A percentile compares a stretch with the other conserved stretches of the same genome.
Evolutionary conservation across 2,888 invertebrate genomes (phyloP).

Genomic region (Drosophila dives): DNA sequence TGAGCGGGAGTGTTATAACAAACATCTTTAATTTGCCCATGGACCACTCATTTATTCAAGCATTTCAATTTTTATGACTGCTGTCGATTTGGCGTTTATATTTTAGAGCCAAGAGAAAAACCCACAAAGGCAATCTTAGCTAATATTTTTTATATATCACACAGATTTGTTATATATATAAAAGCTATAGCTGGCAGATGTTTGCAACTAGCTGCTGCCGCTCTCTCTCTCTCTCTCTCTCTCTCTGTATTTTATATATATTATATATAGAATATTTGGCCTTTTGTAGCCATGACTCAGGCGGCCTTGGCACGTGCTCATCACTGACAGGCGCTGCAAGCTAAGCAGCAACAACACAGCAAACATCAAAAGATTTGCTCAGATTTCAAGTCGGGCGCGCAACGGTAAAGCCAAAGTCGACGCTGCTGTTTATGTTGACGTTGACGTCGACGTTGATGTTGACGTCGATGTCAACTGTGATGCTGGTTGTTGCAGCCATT

Average conservation of each 20-base stretch:
- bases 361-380: constrained; percentile 16
- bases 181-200: background rate
- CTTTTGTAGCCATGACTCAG: background rate
- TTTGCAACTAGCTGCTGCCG: background rate
- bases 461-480: constrained; percentile 2
- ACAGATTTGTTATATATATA: background rate
- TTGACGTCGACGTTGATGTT: background rate
- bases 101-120: background rate
- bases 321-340: constrained; percentile 5
- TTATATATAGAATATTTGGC: background rate
- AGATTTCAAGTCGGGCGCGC: constrained; percentile 33
- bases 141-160: background rate
- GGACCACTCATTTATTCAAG: background rate
- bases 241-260: background rate
- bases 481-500: constrained; percentile 5
- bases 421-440: constrained; percentile 3
- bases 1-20: background rate
- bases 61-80: too few species aligned
- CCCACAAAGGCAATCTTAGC: background rate
- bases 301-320: background rate
- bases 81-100: too few species aligned
- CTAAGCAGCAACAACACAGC: constrained; percentile 11
- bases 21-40: background rate
- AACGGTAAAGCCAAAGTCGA: constrained; percentile 5
- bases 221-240: background rate